Percentiles rank a stretch among this genome's conserved stretches.
Conservation (phyloP, 2,888 invertebrate genomes). For the Hetaerina titia region DNA sequence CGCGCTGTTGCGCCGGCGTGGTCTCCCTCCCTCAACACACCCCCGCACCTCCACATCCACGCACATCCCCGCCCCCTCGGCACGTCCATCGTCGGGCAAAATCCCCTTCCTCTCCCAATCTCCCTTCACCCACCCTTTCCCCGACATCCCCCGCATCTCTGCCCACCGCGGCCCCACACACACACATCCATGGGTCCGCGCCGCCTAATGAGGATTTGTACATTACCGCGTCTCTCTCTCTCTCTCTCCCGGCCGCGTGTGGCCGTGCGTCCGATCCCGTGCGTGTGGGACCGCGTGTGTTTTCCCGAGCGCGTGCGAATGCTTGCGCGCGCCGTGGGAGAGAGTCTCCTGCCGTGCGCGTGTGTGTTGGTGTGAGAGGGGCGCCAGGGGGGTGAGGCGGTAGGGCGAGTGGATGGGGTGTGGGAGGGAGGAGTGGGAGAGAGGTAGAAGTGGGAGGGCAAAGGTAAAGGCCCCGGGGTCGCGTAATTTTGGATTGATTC, state of each 20-base stretch:
- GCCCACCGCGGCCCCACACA: background rate
- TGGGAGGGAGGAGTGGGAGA: background rate
- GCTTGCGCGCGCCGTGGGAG: background rate
- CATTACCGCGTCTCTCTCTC: slow-evolving; percentile 38
- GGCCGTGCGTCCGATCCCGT: background rate
- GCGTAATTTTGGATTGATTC: slow-evolving; percentile 66
- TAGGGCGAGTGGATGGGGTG: background rate
- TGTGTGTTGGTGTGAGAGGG: background rate
- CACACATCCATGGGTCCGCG: slow-evolving; percentile 46
- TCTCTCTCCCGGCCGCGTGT: background rate
- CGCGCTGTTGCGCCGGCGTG: slow-evolving; percentile 64
- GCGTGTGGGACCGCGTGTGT: background rate
- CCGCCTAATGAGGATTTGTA: slow-evolving; percentile 66
- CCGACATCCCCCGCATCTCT: background rate
- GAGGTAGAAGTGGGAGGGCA: slow-evolving; percentile 21
- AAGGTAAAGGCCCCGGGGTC: slow-evolving; percentile 66
- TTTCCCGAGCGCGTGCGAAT: background rate
- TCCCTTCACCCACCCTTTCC: background rate
- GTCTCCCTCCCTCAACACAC: background rate
- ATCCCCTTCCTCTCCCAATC: background rate
- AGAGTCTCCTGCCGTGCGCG: background rate
- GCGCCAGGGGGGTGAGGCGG: background rate
- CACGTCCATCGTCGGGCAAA: background rate
- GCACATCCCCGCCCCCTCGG: background rate
- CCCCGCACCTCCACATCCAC: background rate